Base-by-base conservation (phyloP, 2,888 invertebrate genomes). In the Yponomeuta evonymella region DNA sequence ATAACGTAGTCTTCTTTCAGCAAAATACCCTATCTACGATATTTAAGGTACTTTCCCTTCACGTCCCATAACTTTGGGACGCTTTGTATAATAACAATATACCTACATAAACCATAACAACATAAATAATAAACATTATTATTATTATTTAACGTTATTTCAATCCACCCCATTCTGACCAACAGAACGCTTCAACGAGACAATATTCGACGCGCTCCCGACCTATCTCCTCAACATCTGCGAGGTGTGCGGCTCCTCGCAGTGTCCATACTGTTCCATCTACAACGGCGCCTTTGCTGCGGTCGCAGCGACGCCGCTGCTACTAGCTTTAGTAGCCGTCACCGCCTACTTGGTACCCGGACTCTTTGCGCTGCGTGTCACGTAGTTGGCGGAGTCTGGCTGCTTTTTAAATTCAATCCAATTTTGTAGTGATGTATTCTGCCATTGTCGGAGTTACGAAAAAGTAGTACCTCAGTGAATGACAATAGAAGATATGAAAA, bases 221-320 rank as follows among this genome's bases (percentile, higher is more conserved):
- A 96, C 97, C 0, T 97, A 97, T 88, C 93, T 96, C 43, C 91
- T 98, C 73, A 97, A 97, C 85, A 97, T 98, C 76, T 98, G 98
- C 86, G 97, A 98, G 83, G 98, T 98, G 9, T 98, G 98, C 84
- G 98, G 98, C 72, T 98, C 97, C 70, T 98, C 97, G 67, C 98
- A 98, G 84, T 98, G 98, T 83, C 97, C 98, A 0, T 98, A 98
- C 88, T 98, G 98, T 86, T 95, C 96, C 70, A 96, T 97, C 76
- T 97, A 97, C 89, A 97, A 97, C 85, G 86, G 93, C 4, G 95
- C 94, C 5, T 74, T 87, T 1, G 43, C 76, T 1, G 43, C 76
- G 80, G 63, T 82, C 75, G 11, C 76, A 81, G 23, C 51, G 3
- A 75, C 33, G 75, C 74, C 77, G 0, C 71, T 82, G 0, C 72